A percentile compares a stretch with the other conserved stretches of the same genome.
Conservation (phyloP, 2,888 invertebrate species). For the Glyphotaelius pellucidus region DNA sequence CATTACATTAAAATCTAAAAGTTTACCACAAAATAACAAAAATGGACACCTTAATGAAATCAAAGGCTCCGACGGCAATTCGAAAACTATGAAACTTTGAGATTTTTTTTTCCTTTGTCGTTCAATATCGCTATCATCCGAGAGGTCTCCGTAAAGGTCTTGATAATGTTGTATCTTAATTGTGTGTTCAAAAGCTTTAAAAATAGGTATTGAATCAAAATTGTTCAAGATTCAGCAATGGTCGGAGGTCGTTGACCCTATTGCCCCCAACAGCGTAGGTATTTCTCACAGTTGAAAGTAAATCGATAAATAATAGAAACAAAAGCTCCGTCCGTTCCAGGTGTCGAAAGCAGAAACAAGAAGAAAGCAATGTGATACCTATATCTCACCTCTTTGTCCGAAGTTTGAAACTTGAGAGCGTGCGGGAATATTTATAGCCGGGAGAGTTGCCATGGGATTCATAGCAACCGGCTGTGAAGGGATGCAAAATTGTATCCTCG, state of each 20-base stretch:
- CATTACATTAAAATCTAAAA: too few relatives aligned
- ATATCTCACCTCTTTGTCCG: not conserved
- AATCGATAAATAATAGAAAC: slow-evolving; percentile 31
- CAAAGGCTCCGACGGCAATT: too few relatives aligned
- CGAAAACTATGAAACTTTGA: too few relatives aligned
- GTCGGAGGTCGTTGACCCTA: not conserved
- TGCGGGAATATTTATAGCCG: slow-evolving; percentile 2
- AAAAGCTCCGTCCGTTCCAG: slow-evolving; percentile 20
- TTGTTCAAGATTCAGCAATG: not conserved
- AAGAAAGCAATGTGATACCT: slow-evolving; percentile 25
- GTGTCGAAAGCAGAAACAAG: slow-evolving; percentile 19
- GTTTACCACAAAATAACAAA: too few relatives aligned
- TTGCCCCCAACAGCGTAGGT: not conserved
- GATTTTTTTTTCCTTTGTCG: too few relatives aligned
- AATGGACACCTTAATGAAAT: too few relatives aligned
- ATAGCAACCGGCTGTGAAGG: not conserved
- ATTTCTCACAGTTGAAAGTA: slow-evolving; percentile 28
- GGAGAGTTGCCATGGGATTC: not conserved
- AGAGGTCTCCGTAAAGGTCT: too few relatives aligned
- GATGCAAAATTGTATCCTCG: not conserved
- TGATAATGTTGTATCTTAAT: not conserved
- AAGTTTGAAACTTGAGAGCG: slow-evolving; percentile 34
- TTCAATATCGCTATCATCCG: too few relatives aligned
- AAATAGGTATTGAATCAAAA: not conserved
- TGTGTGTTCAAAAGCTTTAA: not conserved